Evolutionary conservation across 2,797 vertebrate genomes (phyloP), one percentile per base, ranked within the genome.

Genomic region (Tamandua tetradactyla): DNA sequence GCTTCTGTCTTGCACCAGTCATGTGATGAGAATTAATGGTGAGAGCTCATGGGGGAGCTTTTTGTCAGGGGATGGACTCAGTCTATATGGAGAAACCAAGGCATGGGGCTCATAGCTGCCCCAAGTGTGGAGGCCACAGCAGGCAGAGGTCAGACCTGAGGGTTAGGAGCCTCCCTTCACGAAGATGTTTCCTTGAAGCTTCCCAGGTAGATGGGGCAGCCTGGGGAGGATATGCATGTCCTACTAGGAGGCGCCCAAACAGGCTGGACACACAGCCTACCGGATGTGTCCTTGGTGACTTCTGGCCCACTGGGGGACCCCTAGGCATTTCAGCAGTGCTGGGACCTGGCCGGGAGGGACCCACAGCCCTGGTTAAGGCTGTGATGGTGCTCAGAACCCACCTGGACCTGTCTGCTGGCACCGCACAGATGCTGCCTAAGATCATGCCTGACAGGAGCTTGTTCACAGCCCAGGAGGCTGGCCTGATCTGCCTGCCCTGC

Each of bases 171-270:
- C n/a, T 47, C n/a, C n/a, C n/a, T n/a, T n/a, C n/a, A n/a, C n/a
- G 10, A 13, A 47, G 9, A 44, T 6, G 3, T 20, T 32, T 49
- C 71, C 59, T 47, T 37, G 30, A 27, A 49, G 64, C 69, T 71
- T 23, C 55, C 49, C 35, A 32, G 44, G n/a, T 44, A 64, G 12
- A 57, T 27, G 52, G 52, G 25, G 40, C n/a, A n/a, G n/a, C 3
- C 3, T 20, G 12, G 7, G 3, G 11, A n/a, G n/a, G 6, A n/a
- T n/a, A n/a, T n/a, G n/a, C n/a, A n/a, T n/a, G 5, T 8, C 23
- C 10, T 47, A 3, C n/a, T 10, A 22, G 66, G 4, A 57, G 30
- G 10, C 32, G 10, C 68, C 68, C 15, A 0, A 22, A 44, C 52
- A 17, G 72, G 42, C 11, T 4, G 22, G n/a, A 47, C 4, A 0